These are phyloP conservation scores for Rallus limicola DNA, from an alignment of 2,113 vertebrate genomes.

Conservation along the genomic window DNA sequence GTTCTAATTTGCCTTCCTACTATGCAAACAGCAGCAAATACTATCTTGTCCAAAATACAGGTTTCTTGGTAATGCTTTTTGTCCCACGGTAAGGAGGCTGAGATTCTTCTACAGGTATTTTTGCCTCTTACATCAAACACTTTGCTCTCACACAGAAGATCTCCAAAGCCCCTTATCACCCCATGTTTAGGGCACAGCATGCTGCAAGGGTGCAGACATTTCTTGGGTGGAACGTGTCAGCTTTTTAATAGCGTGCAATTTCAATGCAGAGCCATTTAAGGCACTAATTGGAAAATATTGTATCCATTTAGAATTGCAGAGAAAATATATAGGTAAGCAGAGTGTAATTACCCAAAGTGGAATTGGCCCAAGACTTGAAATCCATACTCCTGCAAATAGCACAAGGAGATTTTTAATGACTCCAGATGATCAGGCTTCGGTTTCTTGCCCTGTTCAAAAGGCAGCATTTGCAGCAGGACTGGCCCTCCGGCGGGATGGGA, in stretches of 20 bases:
- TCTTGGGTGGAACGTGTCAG: neutral
- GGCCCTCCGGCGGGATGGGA: neutral
- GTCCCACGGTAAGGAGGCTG: neutral
- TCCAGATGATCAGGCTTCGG: neutral
- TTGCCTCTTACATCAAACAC: neutral
- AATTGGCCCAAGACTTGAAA: constrained; percentile 61
- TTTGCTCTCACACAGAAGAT: neutral
- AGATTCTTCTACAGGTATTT: neutral
- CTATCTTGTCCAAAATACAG: neutral
- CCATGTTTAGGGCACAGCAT: accelerated
- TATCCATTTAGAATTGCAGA: constrained; percentile 61
- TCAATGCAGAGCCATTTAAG: constrained; percentile 45
- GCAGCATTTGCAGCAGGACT: neutral
- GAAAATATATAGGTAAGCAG: constrained; percentile 69
- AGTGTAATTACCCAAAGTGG: constrained; percentile 67
- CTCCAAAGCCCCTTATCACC: neutral
- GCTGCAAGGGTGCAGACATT: neutral
- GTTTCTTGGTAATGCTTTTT: neutral
- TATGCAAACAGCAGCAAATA: neutral
- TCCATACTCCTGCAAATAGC: constrained; percentile 62
- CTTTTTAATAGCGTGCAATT: constrained; percentile 39
- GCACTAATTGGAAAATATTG: constrained; percentile 67
- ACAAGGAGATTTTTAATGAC: constrained; percentile 61
- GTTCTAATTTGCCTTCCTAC: neutral
- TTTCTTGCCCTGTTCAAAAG: neutral